Evolutionary conservation across 2,113 vertebrate species (phyloP).

Genomic region (Caretta caretta): DNA sequence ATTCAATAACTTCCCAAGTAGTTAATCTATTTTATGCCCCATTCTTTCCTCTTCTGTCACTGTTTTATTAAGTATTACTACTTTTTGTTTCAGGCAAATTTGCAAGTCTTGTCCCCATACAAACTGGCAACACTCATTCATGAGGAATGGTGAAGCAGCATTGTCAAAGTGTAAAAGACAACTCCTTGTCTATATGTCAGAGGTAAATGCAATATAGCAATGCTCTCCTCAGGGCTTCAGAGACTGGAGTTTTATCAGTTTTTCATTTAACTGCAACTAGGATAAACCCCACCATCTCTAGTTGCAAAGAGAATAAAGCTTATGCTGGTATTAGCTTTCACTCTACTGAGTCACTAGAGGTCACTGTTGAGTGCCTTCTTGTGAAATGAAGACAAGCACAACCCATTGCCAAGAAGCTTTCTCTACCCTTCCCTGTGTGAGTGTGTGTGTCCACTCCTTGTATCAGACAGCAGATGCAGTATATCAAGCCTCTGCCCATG

Average conservation of each 20-base stretch:
- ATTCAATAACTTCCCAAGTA: neutral
- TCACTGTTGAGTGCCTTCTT: constrained; percentile 56
- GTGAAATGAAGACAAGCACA: neutral
- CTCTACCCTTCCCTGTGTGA: neutral
- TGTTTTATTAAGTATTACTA: neutral
- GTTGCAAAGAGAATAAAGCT: neutral
- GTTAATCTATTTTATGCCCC: neutral
- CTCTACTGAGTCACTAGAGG: constrained; percentile 56
- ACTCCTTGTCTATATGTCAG: neutral
- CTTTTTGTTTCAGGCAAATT: neutral
- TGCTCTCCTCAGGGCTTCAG: neutral
- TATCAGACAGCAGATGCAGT: neutral
- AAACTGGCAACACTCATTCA: neutral
- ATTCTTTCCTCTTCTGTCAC: neutral
- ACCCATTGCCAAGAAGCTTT: neutral
- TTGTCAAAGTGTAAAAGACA: neutral
- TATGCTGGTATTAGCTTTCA: neutral
- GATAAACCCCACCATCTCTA: neutral
- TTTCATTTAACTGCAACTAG: neutral
- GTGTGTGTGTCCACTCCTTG: neutral
- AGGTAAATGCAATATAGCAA: neutral
- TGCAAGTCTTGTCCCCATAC: neutral
- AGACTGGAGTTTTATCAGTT: neutral
- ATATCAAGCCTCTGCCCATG: neutral
- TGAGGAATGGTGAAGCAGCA: neutral